phyloP scores from a whole-genome alignment of 2,888 invertebrate species.

The Alviniconcha strummeri region DNA sequence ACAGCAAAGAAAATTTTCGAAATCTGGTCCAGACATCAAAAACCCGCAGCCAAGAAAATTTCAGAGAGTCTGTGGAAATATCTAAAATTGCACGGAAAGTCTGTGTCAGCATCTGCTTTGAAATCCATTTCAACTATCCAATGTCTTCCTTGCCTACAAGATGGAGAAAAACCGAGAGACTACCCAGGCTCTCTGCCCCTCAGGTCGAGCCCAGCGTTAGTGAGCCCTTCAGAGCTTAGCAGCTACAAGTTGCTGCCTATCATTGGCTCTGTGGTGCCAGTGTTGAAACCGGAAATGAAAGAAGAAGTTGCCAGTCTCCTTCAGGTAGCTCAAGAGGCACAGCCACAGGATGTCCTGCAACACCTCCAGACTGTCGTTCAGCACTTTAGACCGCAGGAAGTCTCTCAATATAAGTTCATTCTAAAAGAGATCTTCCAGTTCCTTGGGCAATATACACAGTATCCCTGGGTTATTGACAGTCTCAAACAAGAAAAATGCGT shows the following conservation, averaged over 20 bases:
- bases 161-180: not conserved
- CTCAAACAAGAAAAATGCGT: slow-evolving; percentile 2
- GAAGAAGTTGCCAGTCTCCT: not conserved
- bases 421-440: not conserved
- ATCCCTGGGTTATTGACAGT: not conserved
- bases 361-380: not conserved
- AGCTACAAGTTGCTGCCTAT: not conserved
- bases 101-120: not conserved
- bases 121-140: not conserved
- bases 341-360: not conserved
- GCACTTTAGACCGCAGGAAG: not conserved
- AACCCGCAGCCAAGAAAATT: not conserved
- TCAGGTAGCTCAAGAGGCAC: not conserved
- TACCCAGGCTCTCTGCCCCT: slow-evolving; percentile 14
- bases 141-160: slow-evolving; percentile 22
- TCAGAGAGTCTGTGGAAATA: not conserved
- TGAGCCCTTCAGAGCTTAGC: slow-evolving; percentile 1
- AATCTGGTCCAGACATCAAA: not conserved
- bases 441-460: not conserved
- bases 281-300: not conserved
- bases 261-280: slow-evolving; percentile 2
- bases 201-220: slow-evolving; percentile 5
- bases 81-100: not conserved
- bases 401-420: slow-evolving; percentile 7
- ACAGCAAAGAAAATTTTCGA: slow-evolving; percentile 35